These are phyloP conservation scores for Gambusia affinis DNA, from an alignment of 2,113 vertebrate genomes.

Conservation along the genomic window DNA sequence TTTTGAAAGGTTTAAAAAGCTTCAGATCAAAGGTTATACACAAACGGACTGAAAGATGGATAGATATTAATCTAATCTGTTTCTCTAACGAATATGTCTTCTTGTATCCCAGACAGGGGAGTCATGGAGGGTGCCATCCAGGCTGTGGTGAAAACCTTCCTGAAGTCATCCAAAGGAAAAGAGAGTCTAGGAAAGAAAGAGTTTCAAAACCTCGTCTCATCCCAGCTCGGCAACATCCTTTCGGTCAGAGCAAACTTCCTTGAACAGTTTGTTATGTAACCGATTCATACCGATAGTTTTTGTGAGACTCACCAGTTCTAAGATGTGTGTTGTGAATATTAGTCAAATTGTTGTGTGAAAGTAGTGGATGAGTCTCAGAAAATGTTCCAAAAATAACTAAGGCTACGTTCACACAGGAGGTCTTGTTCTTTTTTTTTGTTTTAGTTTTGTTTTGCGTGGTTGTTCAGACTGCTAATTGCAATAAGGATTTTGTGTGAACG, in stretches of 20 bases:
- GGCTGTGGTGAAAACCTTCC: slow-evolving; percentile 76
- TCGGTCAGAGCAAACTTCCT: slow-evolving; percentile 70
- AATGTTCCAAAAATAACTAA: not conserved
- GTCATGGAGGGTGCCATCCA: slow-evolving; percentile 80
- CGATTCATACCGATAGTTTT: not conserved
- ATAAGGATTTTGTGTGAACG: too few relatives aligned
- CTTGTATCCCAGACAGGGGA: slow-evolving; percentile 53
- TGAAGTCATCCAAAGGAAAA: slow-evolving; percentile 78
- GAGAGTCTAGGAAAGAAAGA: slow-evolving; percentile 75
- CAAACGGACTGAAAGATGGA: not conserved
- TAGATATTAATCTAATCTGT: not conserved
- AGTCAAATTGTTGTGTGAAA: not conserved
- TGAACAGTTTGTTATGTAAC: slow-evolving; percentile 34
- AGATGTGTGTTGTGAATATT: slow-evolving; percentile 1
- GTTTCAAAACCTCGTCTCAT: slow-evolving; percentile 78
- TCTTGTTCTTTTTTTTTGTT: too few relatives aligned
- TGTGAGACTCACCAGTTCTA: slow-evolving; percentile 3
- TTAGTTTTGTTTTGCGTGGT: too few relatives aligned
- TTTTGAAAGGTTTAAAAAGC: not conserved
- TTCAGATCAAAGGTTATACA: not conserved
- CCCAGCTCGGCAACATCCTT: slow-evolving; percentile 78
- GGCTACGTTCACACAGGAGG: too few relatives aligned
- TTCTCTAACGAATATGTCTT: not conserved
- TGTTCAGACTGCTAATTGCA: too few relatives aligned
- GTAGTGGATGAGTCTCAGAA: not conserved